These are phyloP conservation scores for Rugalucina vietnamica DNA, from an alignment of 2,888 invertebrate species.

Conservation along the genomic window DNA sequence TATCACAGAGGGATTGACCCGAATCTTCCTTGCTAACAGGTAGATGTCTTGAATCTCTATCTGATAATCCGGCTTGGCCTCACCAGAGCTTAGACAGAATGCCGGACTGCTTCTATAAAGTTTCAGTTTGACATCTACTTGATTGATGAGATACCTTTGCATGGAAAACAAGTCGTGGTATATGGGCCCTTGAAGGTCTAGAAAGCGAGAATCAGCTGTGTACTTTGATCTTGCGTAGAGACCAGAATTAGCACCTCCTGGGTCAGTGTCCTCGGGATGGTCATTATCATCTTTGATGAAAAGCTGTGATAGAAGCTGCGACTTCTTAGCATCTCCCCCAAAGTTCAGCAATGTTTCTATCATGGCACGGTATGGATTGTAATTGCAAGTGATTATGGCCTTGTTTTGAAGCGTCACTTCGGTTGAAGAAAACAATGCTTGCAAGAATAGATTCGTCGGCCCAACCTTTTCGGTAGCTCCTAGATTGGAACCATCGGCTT, in stretches of 20 bases:
- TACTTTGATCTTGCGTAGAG: constrained; percentile 21
- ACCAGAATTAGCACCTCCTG: constrained; percentile 28
- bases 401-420: constrained; percentile 48
- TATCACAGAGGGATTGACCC: constrained; percentile 30
- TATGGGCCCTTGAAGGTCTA: constrained; percentile 50
- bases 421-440: constrained; percentile 40
- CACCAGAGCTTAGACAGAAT: constrained; percentile 4
- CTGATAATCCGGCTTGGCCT: neutral
- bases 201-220: constrained; percentile 24
- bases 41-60: neutral
- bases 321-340: constrained; percentile 26
- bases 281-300: constrained; percentile 42
- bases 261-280: constrained; percentile 29
- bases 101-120: neutral
- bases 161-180: constrained; percentile 15
- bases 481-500: constrained; percentile 22
- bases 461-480: constrained; percentile 39
- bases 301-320: constrained; percentile 21
- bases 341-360: constrained; percentile 33
- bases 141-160: constrained; percentile 3
- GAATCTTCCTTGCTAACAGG: neutral
- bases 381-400: constrained; percentile 39
- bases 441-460: constrained; percentile 53
- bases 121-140: constrained; percentile 10
- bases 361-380: constrained; percentile 49